Evolutionary conservation across 2,888 invertebrate species (phyloP).

Genomic region (Brachyopa scutellaris): DNA sequence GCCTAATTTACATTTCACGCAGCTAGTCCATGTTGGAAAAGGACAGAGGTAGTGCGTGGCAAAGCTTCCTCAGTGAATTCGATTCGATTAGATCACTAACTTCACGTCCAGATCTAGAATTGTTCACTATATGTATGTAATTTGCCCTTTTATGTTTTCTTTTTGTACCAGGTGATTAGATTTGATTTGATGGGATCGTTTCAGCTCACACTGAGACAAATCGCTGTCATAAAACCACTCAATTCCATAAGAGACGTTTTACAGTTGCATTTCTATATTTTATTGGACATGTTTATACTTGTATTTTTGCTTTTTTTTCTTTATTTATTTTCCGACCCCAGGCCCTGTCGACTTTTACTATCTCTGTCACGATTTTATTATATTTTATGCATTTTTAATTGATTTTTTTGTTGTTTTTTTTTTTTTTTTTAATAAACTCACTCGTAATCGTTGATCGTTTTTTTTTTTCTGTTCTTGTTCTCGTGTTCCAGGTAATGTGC

Average conservation of each 20-base stretch:
- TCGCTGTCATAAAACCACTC: constrained; percentile 15
- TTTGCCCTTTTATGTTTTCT: constrained; percentile 11
- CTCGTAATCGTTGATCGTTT: not conserved
- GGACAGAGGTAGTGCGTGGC: not conserved
- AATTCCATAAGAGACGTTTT: constrained; percentile 15
- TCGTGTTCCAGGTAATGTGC: constrained; percentile 50
- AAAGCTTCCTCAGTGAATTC: constrained; percentile 5
- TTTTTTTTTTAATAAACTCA: not conserved
- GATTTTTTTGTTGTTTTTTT: constrained; percentile 7
- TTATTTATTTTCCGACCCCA: constrained; percentile 5
- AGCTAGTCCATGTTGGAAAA: not conserved
- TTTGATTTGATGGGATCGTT: constrained; percentile 34
- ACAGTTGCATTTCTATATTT: constrained; percentile 42
- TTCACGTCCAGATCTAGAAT: constrained; percentile 24
- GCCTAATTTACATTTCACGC: constrained; percentile 33
- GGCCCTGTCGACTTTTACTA: constrained; percentile 35
- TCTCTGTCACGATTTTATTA: constrained; percentile 65
- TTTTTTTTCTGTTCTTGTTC: constrained; percentile 11
- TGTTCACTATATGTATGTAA: no score
- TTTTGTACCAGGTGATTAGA: constrained; percentile 3
- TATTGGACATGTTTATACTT: constrained; percentile 33
- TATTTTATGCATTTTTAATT: constrained; percentile 60
- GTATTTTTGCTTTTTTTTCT: constrained; percentile 22
- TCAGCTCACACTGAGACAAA: constrained; percentile 19
- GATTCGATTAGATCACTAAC: constrained; percentile 12